Percentiles rank a stretch among this genome's conserved stretches.
phyloP scores from a whole-genome alignment of 2,113 vertebrate genomes.

The Oxyruncus cristatus region DNA sequence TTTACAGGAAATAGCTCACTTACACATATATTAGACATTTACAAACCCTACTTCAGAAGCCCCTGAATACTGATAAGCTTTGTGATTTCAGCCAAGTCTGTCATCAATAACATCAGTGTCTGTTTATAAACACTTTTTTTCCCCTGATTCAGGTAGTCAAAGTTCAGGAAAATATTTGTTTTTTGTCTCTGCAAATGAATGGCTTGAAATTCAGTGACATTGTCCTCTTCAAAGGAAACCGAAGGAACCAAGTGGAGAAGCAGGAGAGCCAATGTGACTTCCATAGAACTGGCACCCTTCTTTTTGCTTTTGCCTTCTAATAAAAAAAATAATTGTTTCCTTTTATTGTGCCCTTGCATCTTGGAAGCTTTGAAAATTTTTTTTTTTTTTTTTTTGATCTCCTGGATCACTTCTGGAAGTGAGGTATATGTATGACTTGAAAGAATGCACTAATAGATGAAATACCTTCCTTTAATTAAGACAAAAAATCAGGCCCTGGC shows the following conservation, averaged over 20 bases:
- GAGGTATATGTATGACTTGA: neutral
- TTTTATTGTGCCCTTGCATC: neutral
- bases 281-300: neutral
- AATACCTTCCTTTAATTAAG: neutral
- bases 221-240: constrained; percentile 39
- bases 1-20: constrained; percentile 80
- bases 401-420: neutral
- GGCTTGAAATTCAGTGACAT: constrained; percentile 33
- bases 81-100: constrained; percentile 52
- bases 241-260: neutral
- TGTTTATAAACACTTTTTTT: constrained; percentile 70
- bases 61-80: constrained; percentile 57
- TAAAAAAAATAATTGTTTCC: neutral
- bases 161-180: constrained; percentile 73
- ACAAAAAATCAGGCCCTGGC: neutral
- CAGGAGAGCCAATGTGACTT: neutral
- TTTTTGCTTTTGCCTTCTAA: neutral
- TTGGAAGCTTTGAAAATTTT: neutral
- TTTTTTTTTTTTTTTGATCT: neutral
- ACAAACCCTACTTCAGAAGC: constrained; percentile 66
- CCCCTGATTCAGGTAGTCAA: constrained; percentile 46
- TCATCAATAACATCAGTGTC: constrained; percentile 62
- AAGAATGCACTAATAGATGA: neutral
- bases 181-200: constrained; percentile 59
- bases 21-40: constrained; percentile 66